A percentile compares a stretch with the other conserved stretches of the same genome.
Conservation (phyloP, 2,888 invertebrate species). For the Apamea monoglypha region DNA sequence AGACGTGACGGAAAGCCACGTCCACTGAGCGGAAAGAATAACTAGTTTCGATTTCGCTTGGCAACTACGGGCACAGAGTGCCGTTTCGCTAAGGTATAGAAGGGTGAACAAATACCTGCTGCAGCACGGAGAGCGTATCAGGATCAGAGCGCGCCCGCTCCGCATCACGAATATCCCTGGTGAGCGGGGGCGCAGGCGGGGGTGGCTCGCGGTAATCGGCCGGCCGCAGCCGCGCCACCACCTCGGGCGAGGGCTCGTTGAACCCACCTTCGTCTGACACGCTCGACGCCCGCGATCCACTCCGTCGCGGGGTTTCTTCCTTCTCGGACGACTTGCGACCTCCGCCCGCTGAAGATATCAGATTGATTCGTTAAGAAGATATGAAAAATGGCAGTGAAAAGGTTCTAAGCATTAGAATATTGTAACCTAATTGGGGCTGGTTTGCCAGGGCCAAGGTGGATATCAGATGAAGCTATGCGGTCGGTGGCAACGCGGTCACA, state of each 20-base stretch:
- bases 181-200: slow-evolving; percentile 75
- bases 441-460: background rate
- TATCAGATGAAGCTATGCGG: slow-evolving; percentile 21
- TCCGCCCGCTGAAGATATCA: slow-evolving; percentile 82
- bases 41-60: slow-evolving; percentile 7
- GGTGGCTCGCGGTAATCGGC: slow-evolving; percentile 85
- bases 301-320: slow-evolving; percentile 90
- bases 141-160: slow-evolving; percentile 86
- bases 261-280: slow-evolving; percentile 93
- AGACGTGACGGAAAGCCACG: background rate
- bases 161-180: slow-evolving; percentile 80
- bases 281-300: slow-evolving; percentile 93
- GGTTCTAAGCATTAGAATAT: background rate
- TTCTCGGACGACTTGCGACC: slow-evolving; percentile 88
- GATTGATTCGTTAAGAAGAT: slow-evolving; percentile 8
- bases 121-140: slow-evolving; percentile 86
- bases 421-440: slow-evolving; percentile 9
- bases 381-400: slow-evolving; percentile 1
- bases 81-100: background rate
- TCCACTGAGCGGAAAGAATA: background rate
- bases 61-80: background rate
- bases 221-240: slow-evolving; percentile 91
- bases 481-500: background rate
- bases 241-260: slow-evolving; percentile 93
- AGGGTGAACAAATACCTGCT: slow-evolving; percentile 77